phyloP scores from a whole-genome alignment of 2,113 vertebrate species.

The Anarrhichthys ocellatus region DNA sequence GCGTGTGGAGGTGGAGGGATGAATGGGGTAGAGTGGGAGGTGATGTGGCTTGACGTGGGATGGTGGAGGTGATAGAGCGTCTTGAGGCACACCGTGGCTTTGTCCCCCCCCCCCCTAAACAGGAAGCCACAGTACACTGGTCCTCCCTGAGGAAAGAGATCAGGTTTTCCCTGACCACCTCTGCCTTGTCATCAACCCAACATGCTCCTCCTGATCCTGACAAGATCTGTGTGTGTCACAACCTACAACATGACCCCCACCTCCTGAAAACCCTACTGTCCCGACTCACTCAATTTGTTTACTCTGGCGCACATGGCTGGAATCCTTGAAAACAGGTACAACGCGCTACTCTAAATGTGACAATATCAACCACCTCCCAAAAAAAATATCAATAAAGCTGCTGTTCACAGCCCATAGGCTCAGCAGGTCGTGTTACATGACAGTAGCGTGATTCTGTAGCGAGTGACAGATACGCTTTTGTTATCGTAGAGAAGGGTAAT shows the following conservation, averaged over 20 bases:
- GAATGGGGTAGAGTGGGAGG: slow-evolving; percentile 61
- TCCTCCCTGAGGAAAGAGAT: slow-evolving; percentile 62
- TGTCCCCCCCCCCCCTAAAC: slow-evolving; percentile 57
- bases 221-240: slow-evolving; percentile 70
- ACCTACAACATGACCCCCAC: slow-evolving; percentile 23
- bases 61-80: slow-evolving; percentile 73
- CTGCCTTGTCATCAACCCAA: slow-evolving; percentile 71
- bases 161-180: slow-evolving; percentile 67
- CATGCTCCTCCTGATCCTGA: slow-evolving; percentile 63
- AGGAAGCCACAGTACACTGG: slow-evolving; percentile 62
- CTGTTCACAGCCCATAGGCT: slow-evolving; percentile 61
- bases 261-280: slow-evolving; percentile 1
- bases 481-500: slow-evolving; percentile 56
- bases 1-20: slow-evolving; percentile 58
- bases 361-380: slow-evolving; percentile 58
- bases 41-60: slow-evolving; percentile 69
- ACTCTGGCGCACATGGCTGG: slow-evolving; percentile 43
- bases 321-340: slow-evolving; percentile 66
- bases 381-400: slow-evolving; percentile 67
- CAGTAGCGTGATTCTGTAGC: slow-evolving; percentile 34
- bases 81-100: slow-evolving; percentile 68
- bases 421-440: slow-evolving; percentile 51
- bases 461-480: slow-evolving; percentile 66
- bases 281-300: slow-evolving; percentile 48
- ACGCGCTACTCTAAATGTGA: slow-evolving; percentile 54